Base-by-base conservation (phyloP, 2,888 invertebrate genomes). In the Epinotia demarniana region DNA sequence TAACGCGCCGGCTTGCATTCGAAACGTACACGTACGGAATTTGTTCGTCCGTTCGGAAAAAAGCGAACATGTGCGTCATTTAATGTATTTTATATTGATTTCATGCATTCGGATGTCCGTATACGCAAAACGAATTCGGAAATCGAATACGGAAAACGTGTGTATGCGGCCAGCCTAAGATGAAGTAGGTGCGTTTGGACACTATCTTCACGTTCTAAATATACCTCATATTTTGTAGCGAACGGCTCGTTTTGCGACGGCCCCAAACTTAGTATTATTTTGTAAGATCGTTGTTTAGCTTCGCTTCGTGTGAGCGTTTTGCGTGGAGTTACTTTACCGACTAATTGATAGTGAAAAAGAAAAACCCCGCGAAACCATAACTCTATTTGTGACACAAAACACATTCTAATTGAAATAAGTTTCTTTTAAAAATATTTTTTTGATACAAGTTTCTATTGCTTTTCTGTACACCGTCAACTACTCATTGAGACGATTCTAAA, bases 171-270 rank as follows among this genome's bases (percentile, higher is more conserved):
- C 23, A 27, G 23, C 3, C 23, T 27, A 27, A 27, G 23, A 27
- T 2, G 23, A 27, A 43, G 9, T 46, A 46, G 46, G 46, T 46
- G 46, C 13, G 12, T 46, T 13, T 46, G 4, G 74, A 79, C 77
- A 68, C 23, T 27, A 27, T 27, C 23, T 27, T 27, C 23, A 27
- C 23, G 84, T 86, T 85, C 75, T 81, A 85, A 82, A 90, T 87
- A 90, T 92, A 92, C 92, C 93, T 93, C 93, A 92, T 92, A 90
- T 92, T 92, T 88, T 87, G 90, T 92, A 93, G 92, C 85, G 80
- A 79, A 77, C 81, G 84, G 88, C 87, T 87, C 85, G 82, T 82
- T 85, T 86, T 73, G 18, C 82, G 81, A 85, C n/a, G 78, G 85
- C 87, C 85, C 86, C 49, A 0, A 74, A 57, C 27, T 69, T 74